Evolutionary conservation across 37 sponge, comb jelly and placozoan species (phyloP).

Genomic region (Petrosia ficiformis): DNA sequence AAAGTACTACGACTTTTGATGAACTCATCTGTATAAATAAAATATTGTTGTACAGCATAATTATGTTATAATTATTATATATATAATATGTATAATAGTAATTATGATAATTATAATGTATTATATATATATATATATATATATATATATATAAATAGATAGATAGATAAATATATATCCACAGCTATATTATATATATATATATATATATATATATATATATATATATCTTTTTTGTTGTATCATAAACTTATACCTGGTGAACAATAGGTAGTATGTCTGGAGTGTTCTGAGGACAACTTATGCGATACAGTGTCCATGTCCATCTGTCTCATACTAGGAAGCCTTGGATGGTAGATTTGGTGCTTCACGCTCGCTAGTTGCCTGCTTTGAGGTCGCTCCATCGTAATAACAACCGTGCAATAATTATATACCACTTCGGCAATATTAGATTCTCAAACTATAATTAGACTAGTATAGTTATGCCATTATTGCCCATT

Average conservation of each 20-base stretch:
- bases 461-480: too few relatives aligned
- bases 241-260: too few relatives aligned
- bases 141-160: too few relatives aligned
- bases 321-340: slow-evolving; percentile 84
- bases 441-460: too few relatives aligned
- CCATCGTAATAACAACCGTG: neutral
- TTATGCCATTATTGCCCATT: too few relatives aligned
- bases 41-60: neutral
- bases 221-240: too few relatives aligned
- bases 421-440: too few relatives aligned
- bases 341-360: slow-evolving; percentile 80
- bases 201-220: too few relatives aligned
- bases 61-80: neutral
- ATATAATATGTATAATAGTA: neutral
- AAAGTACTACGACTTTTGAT: slow-evolving; percentile 5
- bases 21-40: slow-evolving; percentile 10
- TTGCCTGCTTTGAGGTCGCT: slow-evolving; percentile 46
- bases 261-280: slow-evolving; percentile 65
- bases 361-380: slow-evolving; percentile 75
- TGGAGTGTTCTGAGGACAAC: slow-evolving; percentile 70
- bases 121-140: too few relatives aligned
- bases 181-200: too few relatives aligned
- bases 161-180: too few relatives aligned
- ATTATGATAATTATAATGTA: too few relatives aligned
- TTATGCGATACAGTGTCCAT: slow-evolving; percentile 63